Evolutionary conservation across 2,797 vertebrate species (phyloP).

Genomic region (Nannoperca obscura): DNA sequence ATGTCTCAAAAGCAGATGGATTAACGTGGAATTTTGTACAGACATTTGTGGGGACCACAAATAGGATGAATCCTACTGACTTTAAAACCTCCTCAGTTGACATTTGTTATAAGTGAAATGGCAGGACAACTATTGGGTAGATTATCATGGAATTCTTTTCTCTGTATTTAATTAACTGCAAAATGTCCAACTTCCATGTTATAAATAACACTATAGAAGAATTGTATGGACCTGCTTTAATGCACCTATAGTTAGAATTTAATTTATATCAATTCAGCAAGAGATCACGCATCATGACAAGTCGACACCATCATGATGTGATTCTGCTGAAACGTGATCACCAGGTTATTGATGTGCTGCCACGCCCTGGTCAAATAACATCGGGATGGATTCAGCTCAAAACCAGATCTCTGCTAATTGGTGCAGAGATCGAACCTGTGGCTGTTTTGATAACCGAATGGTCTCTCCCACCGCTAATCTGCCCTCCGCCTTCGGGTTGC

Average conservation of each 20-base stretch:
- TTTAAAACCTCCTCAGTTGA: too few species aligned
- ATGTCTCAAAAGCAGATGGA: not conserved
- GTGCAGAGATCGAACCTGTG: constrained; percentile 58
- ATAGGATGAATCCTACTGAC: too few species aligned
- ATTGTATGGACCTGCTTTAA: not conserved
- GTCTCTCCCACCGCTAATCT: constrained; percentile 42
- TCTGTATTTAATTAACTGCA: not conserved
- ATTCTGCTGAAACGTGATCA: constrained; percentile 53
- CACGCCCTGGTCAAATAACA: constrained; percentile 48
- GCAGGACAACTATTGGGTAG: too few species aligned
- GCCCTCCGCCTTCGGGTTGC: constrained; percentile 31
- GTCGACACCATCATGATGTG: constrained; percentile 17
- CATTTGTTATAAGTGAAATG: too few species aligned
- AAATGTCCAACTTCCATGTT: not conserved
- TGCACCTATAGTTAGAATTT: not conserved
- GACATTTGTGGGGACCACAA: too few species aligned
- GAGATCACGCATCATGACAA: constrained; percentile 8
- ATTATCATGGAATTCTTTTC: too few species aligned
- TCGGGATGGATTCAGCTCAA: constrained; percentile 30
- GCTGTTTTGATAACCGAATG: constrained; percentile 66
- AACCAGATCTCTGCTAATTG: constrained; percentile 59
- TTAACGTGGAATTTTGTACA: not conserved
- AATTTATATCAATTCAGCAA: not conserved
- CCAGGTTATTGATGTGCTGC: constrained; percentile 32
- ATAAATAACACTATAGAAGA: not conserved